These are phyloP conservation scores for Lepidochitona cinerea DNA, from an alignment of 2,888 invertebrate genomes.

Conservation along the genomic window DNA sequence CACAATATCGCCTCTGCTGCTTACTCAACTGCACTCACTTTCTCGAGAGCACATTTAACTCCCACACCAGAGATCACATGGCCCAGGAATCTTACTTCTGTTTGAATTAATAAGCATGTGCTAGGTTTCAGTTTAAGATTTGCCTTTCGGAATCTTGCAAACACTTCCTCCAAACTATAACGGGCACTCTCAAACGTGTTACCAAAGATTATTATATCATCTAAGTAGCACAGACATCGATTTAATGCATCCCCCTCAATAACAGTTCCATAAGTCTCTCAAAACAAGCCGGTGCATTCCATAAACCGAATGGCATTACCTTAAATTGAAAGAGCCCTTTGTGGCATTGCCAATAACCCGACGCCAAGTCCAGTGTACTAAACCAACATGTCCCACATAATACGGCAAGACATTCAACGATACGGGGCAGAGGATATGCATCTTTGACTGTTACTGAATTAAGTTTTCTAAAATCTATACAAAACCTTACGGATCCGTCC, in stretches of 20 bases:
- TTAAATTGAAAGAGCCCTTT: background rate
- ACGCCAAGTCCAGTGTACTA: background rate
- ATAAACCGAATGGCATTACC: background rate
- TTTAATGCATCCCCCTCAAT: background rate
- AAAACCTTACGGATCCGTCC: background rate
- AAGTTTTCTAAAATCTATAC: background rate
- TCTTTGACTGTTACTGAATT: background rate
- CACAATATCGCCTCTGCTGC: background rate
- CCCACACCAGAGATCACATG: background rate
- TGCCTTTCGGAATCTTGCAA: background rate
- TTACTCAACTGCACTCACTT: background rate
- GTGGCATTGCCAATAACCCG: background rate
- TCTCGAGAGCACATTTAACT: background rate
- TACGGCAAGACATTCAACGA: background rate
- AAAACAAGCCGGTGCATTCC: background rate
- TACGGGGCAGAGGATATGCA: constrained; percentile 3
- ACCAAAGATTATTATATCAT: background rate
- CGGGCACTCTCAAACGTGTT: background rate
- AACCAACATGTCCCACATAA: background rate
- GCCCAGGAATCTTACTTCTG: background rate
- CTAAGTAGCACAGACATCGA: background rate
- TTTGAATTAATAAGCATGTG: background rate
- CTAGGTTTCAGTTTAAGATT: background rate
- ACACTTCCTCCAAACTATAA: background rate
- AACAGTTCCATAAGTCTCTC: background rate